Evolutionary conservation across 2,113 vertebrate genomes (phyloP).

Genomic region (Arizona elegans): DNA sequence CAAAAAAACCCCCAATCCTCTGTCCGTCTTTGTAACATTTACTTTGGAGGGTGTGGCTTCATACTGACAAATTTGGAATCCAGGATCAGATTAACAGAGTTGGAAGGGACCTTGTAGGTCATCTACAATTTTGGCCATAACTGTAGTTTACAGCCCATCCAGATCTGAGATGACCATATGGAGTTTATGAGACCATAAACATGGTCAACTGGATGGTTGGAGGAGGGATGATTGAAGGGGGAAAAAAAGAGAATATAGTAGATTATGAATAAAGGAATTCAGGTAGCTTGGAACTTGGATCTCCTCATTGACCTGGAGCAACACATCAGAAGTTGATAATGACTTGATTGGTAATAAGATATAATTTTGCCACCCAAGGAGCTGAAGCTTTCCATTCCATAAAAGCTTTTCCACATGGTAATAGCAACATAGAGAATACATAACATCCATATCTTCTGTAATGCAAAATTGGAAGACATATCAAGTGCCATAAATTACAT

Average conservation of each 20-base stretch:
- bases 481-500: slow-evolving; percentile 42
- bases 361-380: neutral
- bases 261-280: neutral
- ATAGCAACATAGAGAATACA: slow-evolving; percentile 1
- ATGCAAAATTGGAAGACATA: slow-evolving; percentile 36
- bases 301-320: neutral
- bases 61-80: no score
- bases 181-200: neutral
- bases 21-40: no score
- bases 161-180: neutral
- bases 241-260: neutral
- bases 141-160: neutral
- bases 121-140: no score
- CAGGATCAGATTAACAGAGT: no score
- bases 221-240: neutral
- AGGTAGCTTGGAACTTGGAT: neutral
- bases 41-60: no score
- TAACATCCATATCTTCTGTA: slow-evolving; percentile 7
- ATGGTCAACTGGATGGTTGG: neutral
- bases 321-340: neutral
- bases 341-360: neutral
- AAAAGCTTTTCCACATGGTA: slow-evolving; percentile 7
- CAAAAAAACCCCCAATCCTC: no score
- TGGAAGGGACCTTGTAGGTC: no score
- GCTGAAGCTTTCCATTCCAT: neutral